Evolutionary conservation across 2,113 vertebrate species (phyloP), one percentile per base, ranked within the genome.

Genomic region (Mellivora capensis): DNA sequence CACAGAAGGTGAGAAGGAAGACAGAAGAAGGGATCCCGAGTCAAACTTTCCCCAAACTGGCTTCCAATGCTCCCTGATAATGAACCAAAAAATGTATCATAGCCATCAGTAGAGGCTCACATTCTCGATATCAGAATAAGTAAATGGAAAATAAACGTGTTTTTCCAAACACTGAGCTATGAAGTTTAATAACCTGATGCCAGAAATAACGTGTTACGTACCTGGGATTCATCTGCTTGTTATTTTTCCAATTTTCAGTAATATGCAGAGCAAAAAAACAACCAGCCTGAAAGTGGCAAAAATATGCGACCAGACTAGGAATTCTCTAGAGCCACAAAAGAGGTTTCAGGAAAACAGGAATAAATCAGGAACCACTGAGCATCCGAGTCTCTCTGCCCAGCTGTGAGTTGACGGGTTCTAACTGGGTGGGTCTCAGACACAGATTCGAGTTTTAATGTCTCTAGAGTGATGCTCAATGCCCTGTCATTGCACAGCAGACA

Each of bases 241-340:
- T 37, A 37, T 25, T 18, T 18, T 34, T 61, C 54, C 85, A 6
- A 54, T 61, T 59, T 81, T 59, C 27, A 4, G 49, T 80, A 37
- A 61, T 3, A 80, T 1, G 6, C 47, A 39, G 93, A 79, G 10
- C 23, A 91, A 39, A 96, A 47, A 42, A 42, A 92, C 20, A 20
- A 18, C 77, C 62, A 96, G 77, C 42, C 14, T 9, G 25, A 39
- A 77, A 62, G 52, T 7, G 49, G 80, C 31, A 61, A 67, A 84
- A 62, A 13, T 25, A 79, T 18, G 64, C 90, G 94, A 54, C 39
- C 47, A 87, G 29, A 77, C 42, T 25, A 95, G 18, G 29, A 90
- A 88, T 57, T 47, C 79, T 61, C 67, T 13, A 5, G 77, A 74
- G 18, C 14, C 76, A 21, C 97, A 71, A 17, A 37, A 1, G 49